Percentiles rank a stretch among this genome's conserved stretches.
These are phyloP conservation scores for Drosophila greeni DNA, from an alignment of 2,888 invertebrate species.

Conservation along the genomic window DNA sequence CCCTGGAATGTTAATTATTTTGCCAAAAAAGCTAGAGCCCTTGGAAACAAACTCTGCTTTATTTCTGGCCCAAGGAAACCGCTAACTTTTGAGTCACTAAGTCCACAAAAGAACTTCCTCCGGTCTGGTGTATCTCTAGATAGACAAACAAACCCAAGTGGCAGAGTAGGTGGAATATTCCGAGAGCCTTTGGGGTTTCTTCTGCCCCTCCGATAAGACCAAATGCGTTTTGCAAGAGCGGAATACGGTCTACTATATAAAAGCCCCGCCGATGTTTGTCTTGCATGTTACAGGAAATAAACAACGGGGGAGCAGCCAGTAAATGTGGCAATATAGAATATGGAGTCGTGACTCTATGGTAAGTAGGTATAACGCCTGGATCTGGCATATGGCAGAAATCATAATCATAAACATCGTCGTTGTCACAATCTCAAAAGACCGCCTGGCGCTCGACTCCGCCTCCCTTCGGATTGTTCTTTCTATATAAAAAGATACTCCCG, in stretches of 20 bases:
- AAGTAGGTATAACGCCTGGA: slow-evolving; percentile 32
- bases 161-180: slow-evolving; percentile 22
- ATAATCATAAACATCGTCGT: slow-evolving; percentile 50
- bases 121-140: slow-evolving; percentile 13
- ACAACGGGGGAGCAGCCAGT: slow-evolving; percentile 43
- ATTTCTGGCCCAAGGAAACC: neutral
- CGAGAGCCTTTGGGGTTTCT: slow-evolving; percentile 30
- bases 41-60: slow-evolving; percentile 3
- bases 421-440: slow-evolving; percentile 41
- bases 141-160: slow-evolving; percentile 16
- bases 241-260: slow-evolving; percentile 49
- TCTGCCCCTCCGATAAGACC: slow-evolving; percentile 49
- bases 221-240: slow-evolving; percentile 69
- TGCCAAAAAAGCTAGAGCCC: slow-evolving; percentile 3
- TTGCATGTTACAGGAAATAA: slow-evolving; percentile 69
- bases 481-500: slow-evolving; percentile 7
- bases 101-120: slow-evolving; percentile 7
- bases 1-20: slow-evolving; percentile 15
- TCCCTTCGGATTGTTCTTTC: neutral
- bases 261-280: slow-evolving; percentile 49
- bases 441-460: slow-evolving; percentile 54
- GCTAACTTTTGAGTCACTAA: slow-evolving; percentile 3
- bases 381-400: slow-evolving; percentile 56
- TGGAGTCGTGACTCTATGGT: slow-evolving; percentile 49
- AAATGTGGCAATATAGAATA: slow-evolving; percentile 43